Conservation (phyloP, 2,888 invertebrate species). For the Camptogramma bilineatum region DNA sequence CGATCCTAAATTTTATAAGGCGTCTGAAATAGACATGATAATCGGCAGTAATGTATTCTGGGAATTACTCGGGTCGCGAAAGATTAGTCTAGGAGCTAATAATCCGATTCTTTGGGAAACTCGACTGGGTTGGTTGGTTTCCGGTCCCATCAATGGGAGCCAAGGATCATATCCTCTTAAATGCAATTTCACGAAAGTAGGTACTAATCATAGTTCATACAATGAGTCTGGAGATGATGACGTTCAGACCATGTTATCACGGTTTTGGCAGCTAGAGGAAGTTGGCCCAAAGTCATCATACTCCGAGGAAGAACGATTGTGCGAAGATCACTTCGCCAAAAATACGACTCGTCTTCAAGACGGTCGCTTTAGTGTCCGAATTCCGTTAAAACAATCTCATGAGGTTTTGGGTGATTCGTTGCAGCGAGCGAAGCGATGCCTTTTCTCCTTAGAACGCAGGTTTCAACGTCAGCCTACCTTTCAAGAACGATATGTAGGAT, state of each 20-base stretch:
- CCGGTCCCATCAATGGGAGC: conserved; percentile 28
- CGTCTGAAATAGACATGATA: conserved; percentile 15
- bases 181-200: conserved; percentile 27
- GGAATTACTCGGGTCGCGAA: conserved; percentile 23
- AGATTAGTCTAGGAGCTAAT: conserved; percentile 19
- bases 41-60: conserved; percentile 23
- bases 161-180: conserved; percentile 14
- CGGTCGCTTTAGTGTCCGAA: conserved; percentile 46
- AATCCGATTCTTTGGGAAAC: conserved; percentile 28
- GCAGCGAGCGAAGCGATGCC: conserved; percentile 39
- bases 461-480: conserved; percentile 7
- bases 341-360: conserved; percentile 43
- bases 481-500: conserved; percentile 36
- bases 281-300: conserved; percentile 20
- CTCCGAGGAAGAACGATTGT: conserved; percentile 39
- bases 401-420: conserved; percentile 41
- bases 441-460: conserved; percentile 14
- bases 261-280: conserved; percentile 42
- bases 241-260: conserved; percentile 16
- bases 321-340: conserved; percentile 46
- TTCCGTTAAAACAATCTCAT: conserved; percentile 41
- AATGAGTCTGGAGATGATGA: conserved; percentile 10
- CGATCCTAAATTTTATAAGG: conserved; percentile 20
- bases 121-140: conserved; percentile 32
- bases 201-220: conserved; percentile 1